Base-by-base conservation (phyloP, 2,888 invertebrate genomes). In the Harpagoxenus sublaevis region DNA sequence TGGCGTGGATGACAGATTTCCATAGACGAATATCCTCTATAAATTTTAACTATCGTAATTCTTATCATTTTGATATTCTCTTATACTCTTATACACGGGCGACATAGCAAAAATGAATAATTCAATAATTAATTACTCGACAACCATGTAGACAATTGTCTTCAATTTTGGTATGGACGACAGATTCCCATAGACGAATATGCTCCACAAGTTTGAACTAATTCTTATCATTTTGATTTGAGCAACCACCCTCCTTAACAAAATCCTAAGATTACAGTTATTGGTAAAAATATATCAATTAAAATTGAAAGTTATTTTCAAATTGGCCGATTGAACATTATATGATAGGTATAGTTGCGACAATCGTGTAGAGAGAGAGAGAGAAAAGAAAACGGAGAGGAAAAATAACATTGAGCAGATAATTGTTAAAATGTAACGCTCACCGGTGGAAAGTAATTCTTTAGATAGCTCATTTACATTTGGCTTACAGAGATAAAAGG, bases 401-500 rank as follows among this genome's bases (percentile, higher is more conserved):
- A 28, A 18, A 5, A 53, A 53, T 28, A 65, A 65, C 18, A 39
- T 28, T 35, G 28, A 65, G 28, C 39, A 65, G 51, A 65, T n/a
- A n/a, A n/a, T 55, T 78, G 68, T 78, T 78, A 9, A 68, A 68
- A 68, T 6, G 68, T 57, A 31, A 68, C 12, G 31, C 15, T 55
- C 42, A 55, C n/a, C 31, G 8, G 18, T 51, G 39, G 28, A 42
- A 77, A 63, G 15, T 65, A 23, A 51, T 75, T 78, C 55, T 78
- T 57, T 45, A 68, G 5, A 55, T 68, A 68, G 31, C 45, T 78
- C 68, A 78, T 78, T 68, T 78, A 78, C 68, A 78, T 78, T 55
- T 78, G 78, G 42, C 55, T 78, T 78, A 78, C 45, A 31, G 8
- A 68, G 68, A 78, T 78, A 68, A 78, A 65, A 45, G 68, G 15